Percentiles rank a stretch among this genome's conserved stretches.
These are phyloP conservation scores for Smittia sp. DNA, from an alignment of 2,888 invertebrate species.

Conservation along the genomic window DNA sequence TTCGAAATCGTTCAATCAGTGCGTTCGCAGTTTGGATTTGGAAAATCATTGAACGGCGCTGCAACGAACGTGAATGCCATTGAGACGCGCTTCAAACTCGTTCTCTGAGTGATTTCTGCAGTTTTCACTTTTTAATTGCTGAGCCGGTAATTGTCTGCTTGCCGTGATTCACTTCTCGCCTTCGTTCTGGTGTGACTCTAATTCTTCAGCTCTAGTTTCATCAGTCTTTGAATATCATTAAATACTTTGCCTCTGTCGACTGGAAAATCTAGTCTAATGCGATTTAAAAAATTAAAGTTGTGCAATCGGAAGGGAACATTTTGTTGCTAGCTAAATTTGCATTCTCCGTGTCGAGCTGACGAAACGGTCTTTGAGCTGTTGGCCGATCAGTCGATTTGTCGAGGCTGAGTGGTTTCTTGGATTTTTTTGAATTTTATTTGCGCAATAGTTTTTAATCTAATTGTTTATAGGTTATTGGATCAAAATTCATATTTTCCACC, in stretches of 20 bases:
- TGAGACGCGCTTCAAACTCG: conserved; percentile 11
- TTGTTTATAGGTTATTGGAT: too few relatives aligned
- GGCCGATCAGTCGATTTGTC: background rate
- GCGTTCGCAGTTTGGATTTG: conserved; percentile 23
- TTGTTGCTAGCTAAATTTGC: conserved; percentile 6
- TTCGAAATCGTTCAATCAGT: conserved; percentile 38
- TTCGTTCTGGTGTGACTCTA: background rate
- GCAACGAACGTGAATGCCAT: conserved; percentile 21
- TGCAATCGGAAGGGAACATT: background rate
- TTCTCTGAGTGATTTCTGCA: background rate
- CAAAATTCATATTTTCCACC: background rate
- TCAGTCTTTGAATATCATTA: too few relatives aligned
- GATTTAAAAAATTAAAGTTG: background rate
- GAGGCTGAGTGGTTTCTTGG: background rate
- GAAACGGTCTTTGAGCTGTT: background rate
- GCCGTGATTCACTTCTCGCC: background rate
- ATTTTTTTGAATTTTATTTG: too few relatives aligned
- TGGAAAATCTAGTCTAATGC: background rate
- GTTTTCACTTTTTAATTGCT: conserved; percentile 39
- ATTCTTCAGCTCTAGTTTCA: too few relatives aligned
- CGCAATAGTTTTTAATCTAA: too few relatives aligned
- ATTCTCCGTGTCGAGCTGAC: background rate
- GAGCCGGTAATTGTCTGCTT: background rate
- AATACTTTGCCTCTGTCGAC: background rate
- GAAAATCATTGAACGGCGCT: conserved; percentile 12